phyloP scores from a whole-genome alignment of 1,140 invertebrate genomes.

The Eueides isabella region DNA sequence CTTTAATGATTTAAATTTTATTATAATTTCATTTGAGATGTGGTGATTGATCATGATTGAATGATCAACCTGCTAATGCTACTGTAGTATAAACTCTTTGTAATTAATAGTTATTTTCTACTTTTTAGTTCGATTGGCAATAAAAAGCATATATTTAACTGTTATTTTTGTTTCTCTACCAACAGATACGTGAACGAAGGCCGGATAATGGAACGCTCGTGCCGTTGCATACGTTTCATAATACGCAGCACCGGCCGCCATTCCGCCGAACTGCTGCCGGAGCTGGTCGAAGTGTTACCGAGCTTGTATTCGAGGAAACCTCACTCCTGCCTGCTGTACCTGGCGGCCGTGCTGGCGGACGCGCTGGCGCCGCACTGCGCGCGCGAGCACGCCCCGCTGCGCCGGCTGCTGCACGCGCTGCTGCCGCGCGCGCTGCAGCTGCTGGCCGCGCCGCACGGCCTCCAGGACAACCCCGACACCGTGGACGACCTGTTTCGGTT shows the following conservation, averaged over 20 bases:
- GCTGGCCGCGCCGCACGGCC: conserved; percentile 85
- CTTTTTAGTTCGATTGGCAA: no score
- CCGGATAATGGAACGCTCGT: conserved; percentile 95
- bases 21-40: no score
- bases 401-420: conserved; percentile 95
- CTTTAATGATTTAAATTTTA: no score
- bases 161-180: no score
- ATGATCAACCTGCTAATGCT: no score
- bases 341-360: conserved; percentile 97
- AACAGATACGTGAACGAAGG: conserved; percentile 90
- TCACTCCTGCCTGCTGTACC: conserved; percentile 97
- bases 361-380: conserved; percentile 91
- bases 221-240: conserved; percentile 94
- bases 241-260: conserved; percentile 93
- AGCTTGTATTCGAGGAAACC: conserved; percentile 90
- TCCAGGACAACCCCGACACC: conserved; percentile 97
- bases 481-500: conserved; percentile 98
- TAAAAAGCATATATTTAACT: no score
- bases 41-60: no score
- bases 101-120: no score
- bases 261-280: conserved; percentile 89
- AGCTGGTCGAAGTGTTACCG: conserved; percentile 89
- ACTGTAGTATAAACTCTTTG: no score
- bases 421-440: conserved; percentile 92
- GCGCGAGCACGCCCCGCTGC: conserved; percentile 93